Conservation (phyloP, 2,797 vertebrate genomes). For the Poeciliopsis presidionis region DNA sequence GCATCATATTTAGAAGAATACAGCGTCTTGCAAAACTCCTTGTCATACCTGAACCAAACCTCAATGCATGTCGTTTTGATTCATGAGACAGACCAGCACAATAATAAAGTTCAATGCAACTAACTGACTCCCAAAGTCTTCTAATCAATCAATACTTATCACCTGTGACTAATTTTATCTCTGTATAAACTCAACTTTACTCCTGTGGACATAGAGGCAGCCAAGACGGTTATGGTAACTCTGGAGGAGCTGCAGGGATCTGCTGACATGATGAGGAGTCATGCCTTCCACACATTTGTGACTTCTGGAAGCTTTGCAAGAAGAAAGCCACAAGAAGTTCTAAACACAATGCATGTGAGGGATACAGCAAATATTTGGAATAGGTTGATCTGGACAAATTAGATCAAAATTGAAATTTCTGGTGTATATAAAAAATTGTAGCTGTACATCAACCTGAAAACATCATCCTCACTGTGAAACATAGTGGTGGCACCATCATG, state of each 20-base stretch:
- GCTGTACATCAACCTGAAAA: not conserved
- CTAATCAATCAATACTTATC: not conserved
- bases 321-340: not conserved
- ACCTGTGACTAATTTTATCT: not conserved
- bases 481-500: not conserved
- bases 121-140: not conserved
- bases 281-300: not conserved
- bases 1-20: conserved; percentile 17
- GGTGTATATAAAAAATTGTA: not conserved
- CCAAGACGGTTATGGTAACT: not conserved
- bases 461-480: not conserved
- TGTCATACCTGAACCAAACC: not conserved
- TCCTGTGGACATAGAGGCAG: not conserved
- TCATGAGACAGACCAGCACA: not conserved
- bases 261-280: not conserved
- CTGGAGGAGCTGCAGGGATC: not conserved
- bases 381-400: not conserved
- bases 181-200: not conserved
- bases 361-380: not conserved
- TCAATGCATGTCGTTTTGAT: not conserved
- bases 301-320: not conserved
- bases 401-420: not conserved
- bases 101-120: not conserved
- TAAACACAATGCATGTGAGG: not conserved
- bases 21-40: conserved; percentile 6